Conservation (phyloP, 2,113 vertebrate genomes). For the Regulus satrapa region DNA sequence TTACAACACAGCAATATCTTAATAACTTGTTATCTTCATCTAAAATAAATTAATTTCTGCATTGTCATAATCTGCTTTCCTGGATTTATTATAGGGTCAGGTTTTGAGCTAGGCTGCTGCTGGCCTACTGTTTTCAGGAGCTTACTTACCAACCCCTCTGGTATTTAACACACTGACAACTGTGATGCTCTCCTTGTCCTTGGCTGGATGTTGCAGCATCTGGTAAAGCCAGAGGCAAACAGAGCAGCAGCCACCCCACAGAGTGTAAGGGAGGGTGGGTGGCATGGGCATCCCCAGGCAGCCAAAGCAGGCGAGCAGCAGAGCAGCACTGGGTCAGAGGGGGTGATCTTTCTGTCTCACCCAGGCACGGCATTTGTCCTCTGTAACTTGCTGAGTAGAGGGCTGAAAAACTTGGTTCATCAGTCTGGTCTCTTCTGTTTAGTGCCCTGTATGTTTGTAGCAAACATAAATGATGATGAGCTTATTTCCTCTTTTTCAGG, state of each 20-base stretch:
- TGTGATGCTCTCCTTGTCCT: not conserved
- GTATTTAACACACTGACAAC: rapidly evolving
- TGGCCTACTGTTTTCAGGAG: not conserved
- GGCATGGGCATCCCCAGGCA: rapidly evolving
- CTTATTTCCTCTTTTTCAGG: not conserved
- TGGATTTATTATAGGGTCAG: not conserved
- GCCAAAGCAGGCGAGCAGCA: not conserved
- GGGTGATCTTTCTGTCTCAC: too few species aligned
- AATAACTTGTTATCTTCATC: not conserved
- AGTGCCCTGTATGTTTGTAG: too few species aligned
- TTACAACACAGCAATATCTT: not conserved
- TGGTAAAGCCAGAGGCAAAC: not conserved
- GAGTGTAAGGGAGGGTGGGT: not conserved
- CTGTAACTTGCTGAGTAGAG: not conserved
- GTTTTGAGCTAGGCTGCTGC: not conserved
- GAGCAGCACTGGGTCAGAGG: rapidly evolving
- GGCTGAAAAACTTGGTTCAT: not conserved
- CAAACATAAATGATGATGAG: not conserved
- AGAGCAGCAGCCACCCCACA: rapidly evolving
- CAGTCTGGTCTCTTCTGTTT: not conserved
- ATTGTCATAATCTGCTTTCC: not conserved
- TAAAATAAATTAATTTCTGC: not conserved
- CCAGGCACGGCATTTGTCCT: rapidly evolving
- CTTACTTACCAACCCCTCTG: rapidly evolving
- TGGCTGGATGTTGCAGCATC: not conserved